Conservation (phyloP, 2,888 invertebrate genomes). For the Siphonodentalium dalli region DNA sequence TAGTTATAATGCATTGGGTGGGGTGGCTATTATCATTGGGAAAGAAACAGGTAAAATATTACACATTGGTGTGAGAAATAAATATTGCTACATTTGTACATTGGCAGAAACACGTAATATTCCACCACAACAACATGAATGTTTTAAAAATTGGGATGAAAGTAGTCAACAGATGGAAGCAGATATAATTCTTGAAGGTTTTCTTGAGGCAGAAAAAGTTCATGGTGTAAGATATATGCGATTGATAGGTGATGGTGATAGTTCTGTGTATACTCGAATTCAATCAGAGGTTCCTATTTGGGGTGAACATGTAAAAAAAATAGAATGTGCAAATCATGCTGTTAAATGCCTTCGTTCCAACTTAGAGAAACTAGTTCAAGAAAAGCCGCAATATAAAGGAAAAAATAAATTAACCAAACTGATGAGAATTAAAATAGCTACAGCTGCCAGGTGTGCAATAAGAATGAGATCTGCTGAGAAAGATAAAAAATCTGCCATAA, state of each 20-base stretch:
- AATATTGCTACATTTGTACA: slow-evolving; percentile 15
- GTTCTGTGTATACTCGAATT: background rate
- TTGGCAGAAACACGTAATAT: background rate
- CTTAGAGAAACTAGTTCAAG: slow-evolving; percentile 14
- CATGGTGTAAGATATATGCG: background rate
- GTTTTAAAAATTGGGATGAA: slow-evolving; percentile 20
- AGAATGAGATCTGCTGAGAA: slow-evolving; percentile 17
- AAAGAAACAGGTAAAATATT: slow-evolving; percentile 14
- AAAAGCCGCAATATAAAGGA: slow-evolving; percentile 19
- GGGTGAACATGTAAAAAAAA: slow-evolving; percentile 8
- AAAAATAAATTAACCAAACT: slow-evolving; percentile 4
- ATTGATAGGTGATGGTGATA: background rate
- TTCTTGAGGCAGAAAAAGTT: background rate
- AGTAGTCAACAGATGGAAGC: slow-evolving; percentile 12
- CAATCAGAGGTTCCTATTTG: slow-evolving; percentile 16
- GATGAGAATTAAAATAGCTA: slow-evolving; percentile 4
- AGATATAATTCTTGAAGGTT: slow-evolving; percentile 3
- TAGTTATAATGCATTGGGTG: slow-evolving; percentile 15
- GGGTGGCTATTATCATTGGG: slow-evolving; percentile 19
- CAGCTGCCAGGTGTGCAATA: slow-evolving; percentile 22
- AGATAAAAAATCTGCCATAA: too few species aligned
- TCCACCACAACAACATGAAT: slow-evolving; percentile 1
- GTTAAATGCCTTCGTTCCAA: slow-evolving; percentile 15
- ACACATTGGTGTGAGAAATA: slow-evolving; percentile 21
- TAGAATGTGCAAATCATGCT: slow-evolving; percentile 22